Evolutionary conservation across 2,797 vertebrate genomes (phyloP).

Genomic region (Galagoides demidoff): DNA sequence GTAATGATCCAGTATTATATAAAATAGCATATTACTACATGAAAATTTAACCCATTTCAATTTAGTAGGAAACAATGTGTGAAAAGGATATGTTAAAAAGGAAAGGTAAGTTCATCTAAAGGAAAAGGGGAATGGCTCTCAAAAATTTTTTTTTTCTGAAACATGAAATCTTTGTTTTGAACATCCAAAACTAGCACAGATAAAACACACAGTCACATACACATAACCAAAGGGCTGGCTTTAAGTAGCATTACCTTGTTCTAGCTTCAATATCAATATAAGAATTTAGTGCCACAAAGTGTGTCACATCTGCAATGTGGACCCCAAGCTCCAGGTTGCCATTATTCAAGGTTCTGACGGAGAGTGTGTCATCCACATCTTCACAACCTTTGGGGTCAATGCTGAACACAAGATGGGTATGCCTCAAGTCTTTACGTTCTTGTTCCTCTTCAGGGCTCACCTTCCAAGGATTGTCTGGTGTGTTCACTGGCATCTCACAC

Average conservation of each 20-base stretch:
- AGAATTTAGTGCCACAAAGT: constrained; percentile 93
- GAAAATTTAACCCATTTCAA: constrained; percentile 24
- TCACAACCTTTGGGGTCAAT: constrained; percentile 97
- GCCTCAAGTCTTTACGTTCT: constrained; percentile 90
- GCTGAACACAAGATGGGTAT: constrained; percentile 95
- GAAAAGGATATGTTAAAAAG: constrained; percentile 24
- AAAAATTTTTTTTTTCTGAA: background rate
- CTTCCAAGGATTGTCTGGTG: constrained; percentile 91
- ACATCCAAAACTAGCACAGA: background rate
- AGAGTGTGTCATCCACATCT: constrained; percentile 96
- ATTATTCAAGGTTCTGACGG: constrained; percentile 87
- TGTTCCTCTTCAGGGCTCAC: constrained; percentile 87
- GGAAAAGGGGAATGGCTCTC: background rate
- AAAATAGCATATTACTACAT: background rate
- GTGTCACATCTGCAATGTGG: constrained; percentile 97
- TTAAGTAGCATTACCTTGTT: constrained; percentile 86
- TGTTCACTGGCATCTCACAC: constrained; percentile 93
- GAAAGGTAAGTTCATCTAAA: background rate
- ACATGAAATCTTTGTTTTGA: background rate
- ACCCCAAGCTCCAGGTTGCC: constrained; percentile 95
- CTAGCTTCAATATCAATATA: constrained; percentile 94
- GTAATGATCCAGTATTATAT: background rate
- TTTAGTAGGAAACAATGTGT: background rate
- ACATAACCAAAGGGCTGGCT: background rate
- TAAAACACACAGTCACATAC: background rate